Base-by-base conservation (phyloP, 2,797 vertebrate species). In the Arrhamphus sclerolepis region DNA sequence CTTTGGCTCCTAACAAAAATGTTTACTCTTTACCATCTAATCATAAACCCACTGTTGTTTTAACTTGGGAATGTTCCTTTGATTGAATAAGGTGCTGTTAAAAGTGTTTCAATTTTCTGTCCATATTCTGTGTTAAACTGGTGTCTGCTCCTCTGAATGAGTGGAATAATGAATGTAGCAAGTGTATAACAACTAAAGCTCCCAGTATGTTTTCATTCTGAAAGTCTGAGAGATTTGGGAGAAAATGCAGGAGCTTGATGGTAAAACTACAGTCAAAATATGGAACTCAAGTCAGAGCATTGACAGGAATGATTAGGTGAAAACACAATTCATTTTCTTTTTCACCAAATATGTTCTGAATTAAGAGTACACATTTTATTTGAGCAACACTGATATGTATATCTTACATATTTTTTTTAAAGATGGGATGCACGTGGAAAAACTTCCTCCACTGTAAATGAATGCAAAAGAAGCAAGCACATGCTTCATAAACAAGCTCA, bases 391-490 rank as follows among this genome's bases (percentile, higher is more conserved):
- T 77, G 75, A 72, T 57, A 62, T 21, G 31, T 26, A 72, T 57
- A 62, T 21, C 31, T 26, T 26, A 2, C 6, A 26, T 26, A 26
- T 26, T 19, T 66, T 54, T 41, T 46, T 59, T 22, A 60, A 21
- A 8, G 13, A 16, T 38, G 34, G 5, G 14, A 38, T 38, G 34
- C 5, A 43, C 5, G 21, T 46, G 20, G 24, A 46, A 49, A 80
- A 48, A 56, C 26, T 0, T 47, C 38, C 62, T 21, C 14, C 16
- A 71, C 44, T 46, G 70, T 61, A 85, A 74, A 78, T 41, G 28
- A 86, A 86, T 60, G 34, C 21, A 76, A 81, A 73, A 59, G 16
- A 80, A 64, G 82, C 66, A 84, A 82, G 71, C 78, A 75, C 81
- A 87, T 83, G 86, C 77, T 65, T 56, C 58, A 75, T 50, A 46